Evolutionary conservation across 1,140 invertebrate species (phyloP), one percentile per base, ranked within the genome.

Genomic region (Cyclargus thomasi): DNA sequence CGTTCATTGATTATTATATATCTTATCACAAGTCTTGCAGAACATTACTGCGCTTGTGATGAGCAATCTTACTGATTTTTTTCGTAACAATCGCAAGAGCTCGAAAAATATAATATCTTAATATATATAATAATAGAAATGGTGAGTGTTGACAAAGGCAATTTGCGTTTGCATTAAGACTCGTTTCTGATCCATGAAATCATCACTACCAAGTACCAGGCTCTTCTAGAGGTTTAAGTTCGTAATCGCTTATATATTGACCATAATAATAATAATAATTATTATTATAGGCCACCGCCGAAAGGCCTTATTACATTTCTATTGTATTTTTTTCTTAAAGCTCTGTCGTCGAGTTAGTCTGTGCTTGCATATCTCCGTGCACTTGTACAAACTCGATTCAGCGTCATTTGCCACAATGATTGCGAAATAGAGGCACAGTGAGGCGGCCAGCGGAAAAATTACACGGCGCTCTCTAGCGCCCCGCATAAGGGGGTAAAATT

Each of bases 271-370:
- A 35, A 35, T 35, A 8, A 5, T 3, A 35, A 35, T 3, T 8
- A 35, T 35, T 35, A 3, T 35, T 35, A 35, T 35, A 14, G 11
- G 1, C 39, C 1, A 47, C 39, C 29, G 8, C 8, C 5, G 29
- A 29, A 8, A 29, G 29, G 29, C 5, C 29, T 29, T 29, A 29
- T 29, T 29, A 29, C 6, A 6, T 29, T 3, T 29, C 6, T 29
- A 29, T 29, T 29, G 2, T 4, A 29, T 6, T 29, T 29, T 7
- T 29, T 29, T 4, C 8, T 29, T 29, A 29, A 17, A 6, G 2
- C 55, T 59, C 55, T 59, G 55, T 59, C n/a, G 1, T 2, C 21
- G 10, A 59, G 55, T 20, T 59, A 59, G 55, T 59, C 55, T 59
- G 55, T 59, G 20, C 0, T 2, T 21, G 55, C 55, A 21, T 59